These are phyloP conservation scores for Pollachius pollachius DNA, from an alignment of 2,113 vertebrate species.

Conservation along the genomic window DNA sequence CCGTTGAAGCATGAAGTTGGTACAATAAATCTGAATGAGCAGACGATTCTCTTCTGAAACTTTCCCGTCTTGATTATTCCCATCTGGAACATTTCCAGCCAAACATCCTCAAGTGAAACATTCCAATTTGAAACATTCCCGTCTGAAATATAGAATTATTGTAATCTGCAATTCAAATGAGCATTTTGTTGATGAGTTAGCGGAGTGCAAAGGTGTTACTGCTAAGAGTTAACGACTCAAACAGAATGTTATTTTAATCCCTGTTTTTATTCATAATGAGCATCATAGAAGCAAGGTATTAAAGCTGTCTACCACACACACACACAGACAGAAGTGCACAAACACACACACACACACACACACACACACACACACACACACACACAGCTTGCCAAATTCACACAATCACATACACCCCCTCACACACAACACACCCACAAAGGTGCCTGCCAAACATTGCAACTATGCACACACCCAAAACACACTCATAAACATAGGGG, in stretches of 20 bases:
- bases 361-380: not conserved
- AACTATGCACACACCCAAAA: not conserved
- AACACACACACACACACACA: not conserved
- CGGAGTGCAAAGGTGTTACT: constrained; percentile 45
- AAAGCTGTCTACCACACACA: not conserved
- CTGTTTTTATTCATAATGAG: constrained; percentile 52
- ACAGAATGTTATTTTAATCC: constrained; percentile 47
- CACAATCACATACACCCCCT: not conserved
- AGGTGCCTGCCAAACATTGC: not conserved
- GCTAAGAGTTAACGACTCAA: constrained; percentile 44
- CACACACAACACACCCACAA: not conserved
- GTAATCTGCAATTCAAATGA: constrained; percentile 52
- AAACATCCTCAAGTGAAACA: no score
- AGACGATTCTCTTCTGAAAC: no score
- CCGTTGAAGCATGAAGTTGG: no score
- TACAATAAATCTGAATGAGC: no score
- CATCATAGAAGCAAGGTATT: constrained; percentile 20
- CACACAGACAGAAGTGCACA: not conserved
- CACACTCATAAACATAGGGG: not conserved
- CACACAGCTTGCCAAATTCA: not conserved
- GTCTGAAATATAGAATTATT: not conserved
- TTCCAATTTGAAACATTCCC: no score
- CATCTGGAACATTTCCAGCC: no score
- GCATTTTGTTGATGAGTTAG: constrained; percentile 47
- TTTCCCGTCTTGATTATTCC: no score